Percentiles rank a stretch among this genome's conserved stretches.
Conservation (phyloP, 2,113 vertebrate species). For the Laticauda colubrina region DNA sequence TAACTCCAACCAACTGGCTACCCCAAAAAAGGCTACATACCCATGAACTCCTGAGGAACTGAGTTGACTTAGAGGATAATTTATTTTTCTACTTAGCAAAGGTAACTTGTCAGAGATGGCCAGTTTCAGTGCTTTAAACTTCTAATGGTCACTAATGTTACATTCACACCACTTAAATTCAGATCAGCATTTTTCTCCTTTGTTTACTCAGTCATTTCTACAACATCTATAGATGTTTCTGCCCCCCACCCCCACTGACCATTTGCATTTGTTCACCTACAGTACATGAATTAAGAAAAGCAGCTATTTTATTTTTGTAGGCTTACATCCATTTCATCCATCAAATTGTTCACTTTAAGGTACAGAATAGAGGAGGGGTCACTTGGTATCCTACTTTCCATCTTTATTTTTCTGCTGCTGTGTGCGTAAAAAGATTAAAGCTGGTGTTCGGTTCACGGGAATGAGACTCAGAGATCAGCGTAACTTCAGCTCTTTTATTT, state of each 20-base stretch:
- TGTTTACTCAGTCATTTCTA: neutral
- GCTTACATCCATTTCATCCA: neutral
- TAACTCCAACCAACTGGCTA: neutral
- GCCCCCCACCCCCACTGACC: neutral
- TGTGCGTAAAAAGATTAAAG: neutral
- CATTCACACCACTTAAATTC: neutral
- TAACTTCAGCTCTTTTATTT: too few species aligned
- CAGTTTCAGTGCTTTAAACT: neutral
- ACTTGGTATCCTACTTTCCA: neutral
- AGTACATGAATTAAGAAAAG: neutral
- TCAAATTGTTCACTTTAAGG: neutral
- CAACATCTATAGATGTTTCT: neutral
- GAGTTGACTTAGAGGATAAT: neutral
- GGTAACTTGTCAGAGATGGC: neutral
- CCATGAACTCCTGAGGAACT: neutral
- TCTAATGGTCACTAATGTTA: neutral
- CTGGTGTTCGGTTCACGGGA: neutral
- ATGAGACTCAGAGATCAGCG: too few species aligned
- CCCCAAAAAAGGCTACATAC: neutral
- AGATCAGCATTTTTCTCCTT: neutral
- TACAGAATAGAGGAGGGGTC: neutral
- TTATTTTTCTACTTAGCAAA: neutral
- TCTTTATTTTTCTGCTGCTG: neutral
- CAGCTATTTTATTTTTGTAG: neutral
- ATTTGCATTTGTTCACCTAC: neutral